Base-by-base conservation (phyloP, 1,140 invertebrate species). In the Zeugodacus cucurbitae region DNA sequence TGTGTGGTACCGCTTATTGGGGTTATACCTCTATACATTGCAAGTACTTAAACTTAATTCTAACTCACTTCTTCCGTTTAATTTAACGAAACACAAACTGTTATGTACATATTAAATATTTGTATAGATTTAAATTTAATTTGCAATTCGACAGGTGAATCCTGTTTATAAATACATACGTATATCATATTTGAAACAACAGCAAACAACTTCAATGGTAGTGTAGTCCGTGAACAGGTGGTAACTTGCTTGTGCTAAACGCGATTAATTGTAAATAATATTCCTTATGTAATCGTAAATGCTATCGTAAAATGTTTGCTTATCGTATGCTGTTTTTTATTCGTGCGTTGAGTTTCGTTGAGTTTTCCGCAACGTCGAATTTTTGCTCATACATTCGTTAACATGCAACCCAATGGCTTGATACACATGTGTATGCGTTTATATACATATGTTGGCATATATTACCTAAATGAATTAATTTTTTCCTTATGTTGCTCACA, bases 201-300 rank as follows among this genome's bases (percentile, higher is more conserved):
- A 54, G 48, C 48, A 54, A 54, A 54, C 17, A 54, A 54, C n/a
- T 26, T 62, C 22, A 62, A 62, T 26, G n/a, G 44, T 2, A 82
- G 74, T 48, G 6, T 48, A 41, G 7, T 10, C 34, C 8, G 8
- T 82, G 22, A 26, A 62, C 58, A 62, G 58, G 11, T 26, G 26
- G 41, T 82, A 62, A 34, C 74, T 82, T 20, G 74, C n/a, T 82
- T 82, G 74, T 82, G 74, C 44, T 82, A 82, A 82, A 82, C 48
- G 74, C 74, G 37, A 82, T 82, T 82, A 82, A 82, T 82, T 82
- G 74, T 48, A 82, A 82, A 82, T 82, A 48, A 48, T 82, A 82
- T 48, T 26, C 48, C 74, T 82, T 82, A 82, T 82, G 74, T 48
- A 82, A 82, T 82, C 74, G 74, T 48, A 48, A 82, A 48, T 26